Evolutionary conservation across 2,888 invertebrate genomes (phyloP).

Genomic region (Xestoiulus laeticollis): DNA sequence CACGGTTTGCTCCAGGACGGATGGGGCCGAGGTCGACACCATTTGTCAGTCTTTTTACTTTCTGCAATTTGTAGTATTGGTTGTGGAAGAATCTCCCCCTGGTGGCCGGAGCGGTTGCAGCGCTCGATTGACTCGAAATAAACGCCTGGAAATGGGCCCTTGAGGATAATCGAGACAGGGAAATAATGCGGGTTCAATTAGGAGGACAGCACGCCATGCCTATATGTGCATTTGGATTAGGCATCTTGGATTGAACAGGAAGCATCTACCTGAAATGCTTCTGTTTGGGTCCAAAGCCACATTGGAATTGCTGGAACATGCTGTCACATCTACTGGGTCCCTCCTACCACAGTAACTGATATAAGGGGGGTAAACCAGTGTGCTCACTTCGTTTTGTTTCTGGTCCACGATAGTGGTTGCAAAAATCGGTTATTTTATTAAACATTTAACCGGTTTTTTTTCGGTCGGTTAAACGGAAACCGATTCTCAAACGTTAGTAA

Average conservation of each 20-base stretch:
- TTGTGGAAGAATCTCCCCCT: not conserved
- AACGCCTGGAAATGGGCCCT: conserved; percentile 18
- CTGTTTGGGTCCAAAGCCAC: too few relatives aligned
- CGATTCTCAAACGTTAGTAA: too few relatives aligned
- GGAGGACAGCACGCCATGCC: not conserved
- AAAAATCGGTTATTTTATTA: too few relatives aligned
- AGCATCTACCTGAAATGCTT: too few relatives aligned
- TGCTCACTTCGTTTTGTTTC: too few relatives aligned
- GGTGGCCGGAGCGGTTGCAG: conserved; percentile 6
- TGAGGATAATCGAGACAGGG: not conserved
- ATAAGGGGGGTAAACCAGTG: too few relatives aligned
- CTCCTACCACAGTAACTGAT: too few relatives aligned
- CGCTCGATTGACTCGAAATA: conserved; percentile 5
- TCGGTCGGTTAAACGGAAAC: too few relatives aligned
- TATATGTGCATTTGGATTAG: not conserved
- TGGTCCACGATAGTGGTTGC: too few relatives aligned
- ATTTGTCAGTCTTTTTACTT: not conserved
- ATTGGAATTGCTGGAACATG: too few relatives aligned
- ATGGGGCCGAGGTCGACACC: not conserved
- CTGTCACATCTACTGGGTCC: too few relatives aligned
- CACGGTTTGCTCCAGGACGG: not conserved
- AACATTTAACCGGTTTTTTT: too few relatives aligned
- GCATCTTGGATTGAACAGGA: not conserved
- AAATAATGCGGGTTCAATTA: conserved; percentile 32
- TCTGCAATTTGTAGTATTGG: not conserved